Conservation (phyloP, 1,140 invertebrate species). For the Aphidius gifuensis region DNA sequence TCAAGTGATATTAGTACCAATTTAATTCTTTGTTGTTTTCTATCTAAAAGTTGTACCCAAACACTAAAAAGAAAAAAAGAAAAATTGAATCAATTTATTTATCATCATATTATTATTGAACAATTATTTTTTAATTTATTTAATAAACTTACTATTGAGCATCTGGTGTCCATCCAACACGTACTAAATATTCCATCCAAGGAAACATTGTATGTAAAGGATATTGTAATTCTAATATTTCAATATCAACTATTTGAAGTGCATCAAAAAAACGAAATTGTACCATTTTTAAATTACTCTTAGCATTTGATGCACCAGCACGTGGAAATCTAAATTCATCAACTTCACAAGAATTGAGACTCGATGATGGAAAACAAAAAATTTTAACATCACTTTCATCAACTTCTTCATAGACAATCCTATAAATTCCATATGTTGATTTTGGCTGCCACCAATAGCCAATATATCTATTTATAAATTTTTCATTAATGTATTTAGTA, state of each 20-base stretch:
- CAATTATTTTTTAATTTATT: conserved; percentile 17
- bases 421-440: conserved; percentile 70
- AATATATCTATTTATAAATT: conserved; percentile 65
- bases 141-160: conserved; percentile 71
- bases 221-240: conserved; percentile 69
- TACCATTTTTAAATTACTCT: conserved; percentile 82
- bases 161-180: conserved; percentile 90
- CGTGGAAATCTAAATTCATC: conserved; percentile 92
- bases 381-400: conserved; percentile 93
- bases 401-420: conserved; percentile 94
- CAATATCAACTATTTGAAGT: conserved; percentile 65
- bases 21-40: conserved; percentile 80
- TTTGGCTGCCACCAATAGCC: conserved; percentile 97
- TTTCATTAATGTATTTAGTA: too few species aligned
- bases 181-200: conserved; percentile 90
- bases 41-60: conserved; percentile 84
- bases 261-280: conserved; percentile 74
- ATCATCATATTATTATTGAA: neutral
- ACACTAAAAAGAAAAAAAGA: conserved; percentile 69
- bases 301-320: conserved; percentile 86
- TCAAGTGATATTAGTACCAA: conserved; percentile 69
- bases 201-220: conserved; percentile 76
- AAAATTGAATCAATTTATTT: too few species aligned
- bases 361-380: conserved; percentile 81
- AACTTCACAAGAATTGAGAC: conserved; percentile 70